Percentiles rank a stretch among this genome's conserved stretches.
phyloP scores from a whole-genome alignment of 2,113 vertebrate species.

The Misgurnus anguillicaudatus region DNA sequence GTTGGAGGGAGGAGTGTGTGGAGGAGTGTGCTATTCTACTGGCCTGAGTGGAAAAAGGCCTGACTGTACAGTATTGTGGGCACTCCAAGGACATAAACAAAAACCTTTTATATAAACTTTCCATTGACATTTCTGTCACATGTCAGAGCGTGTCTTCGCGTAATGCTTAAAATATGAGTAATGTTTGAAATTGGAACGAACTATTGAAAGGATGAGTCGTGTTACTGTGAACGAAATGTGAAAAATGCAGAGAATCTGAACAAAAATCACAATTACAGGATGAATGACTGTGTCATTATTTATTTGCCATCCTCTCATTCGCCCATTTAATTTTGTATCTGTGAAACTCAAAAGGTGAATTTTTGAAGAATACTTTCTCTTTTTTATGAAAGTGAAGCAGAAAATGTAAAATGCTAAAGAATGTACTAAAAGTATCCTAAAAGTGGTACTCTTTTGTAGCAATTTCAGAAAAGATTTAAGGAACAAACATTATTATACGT shows the following conservation, averaged over 20 bases:
- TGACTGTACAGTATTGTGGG: slow-evolving; percentile 37
- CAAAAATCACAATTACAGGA: neutral
- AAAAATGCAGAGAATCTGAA: slow-evolving; percentile 1
- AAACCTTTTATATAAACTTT: slow-evolving; percentile 26
- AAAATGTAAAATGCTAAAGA: no score
- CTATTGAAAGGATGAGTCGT: neutral
- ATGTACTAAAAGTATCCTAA: no score
- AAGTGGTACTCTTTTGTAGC: no score
- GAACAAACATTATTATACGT: no score
- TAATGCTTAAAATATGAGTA: slow-evolving; percentile 22
- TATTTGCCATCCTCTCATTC: no score
- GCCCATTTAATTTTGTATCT: no score
- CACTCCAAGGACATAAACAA: slow-evolving; percentile 49
- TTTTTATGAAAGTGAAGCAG: no score
- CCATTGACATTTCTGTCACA: slow-evolving; percentile 18
- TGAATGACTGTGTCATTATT: no score
- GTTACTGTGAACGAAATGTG: neutral
- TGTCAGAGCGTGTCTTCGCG: neutral
- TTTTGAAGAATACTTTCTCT: no score
- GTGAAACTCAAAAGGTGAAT: no score
- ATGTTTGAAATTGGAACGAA: slow-evolving; percentile 12
- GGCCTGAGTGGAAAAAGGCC: slow-evolving; percentile 45
- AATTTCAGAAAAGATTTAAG: no score
- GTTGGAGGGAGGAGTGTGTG: slow-evolving; percentile 30
- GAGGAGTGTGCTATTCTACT: slow-evolving; percentile 47